Base-by-base conservation (phyloP, 2,797 vertebrate species). In the Urophycis tenuis region DNA sequence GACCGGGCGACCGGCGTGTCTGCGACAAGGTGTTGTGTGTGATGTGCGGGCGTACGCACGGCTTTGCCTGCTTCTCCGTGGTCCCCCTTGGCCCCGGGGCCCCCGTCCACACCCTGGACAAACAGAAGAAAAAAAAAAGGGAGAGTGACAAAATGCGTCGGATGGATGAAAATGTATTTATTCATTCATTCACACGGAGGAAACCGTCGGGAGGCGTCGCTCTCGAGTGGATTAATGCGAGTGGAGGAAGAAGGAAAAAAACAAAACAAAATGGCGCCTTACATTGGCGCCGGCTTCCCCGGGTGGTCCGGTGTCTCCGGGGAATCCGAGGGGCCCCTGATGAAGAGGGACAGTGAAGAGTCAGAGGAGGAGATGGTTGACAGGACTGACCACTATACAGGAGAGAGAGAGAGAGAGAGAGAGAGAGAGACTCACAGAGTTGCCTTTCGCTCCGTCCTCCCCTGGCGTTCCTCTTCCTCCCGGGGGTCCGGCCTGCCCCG, bases 381-480 rank as follows among this genome's bases (percentile, higher is more conserved):
- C 22, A 31, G 64, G 64, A 15, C 12, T 2, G 30, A 29, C 25
- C 14, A 29, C 31, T 10, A 69, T 15, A 69, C 30, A 69, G 9
- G 19, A 15, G 41, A 45, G 41, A 45, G 12, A 53, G 25, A 29
- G n/a, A 30, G 9, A 31, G n/a, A 31, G 64, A 69, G 9, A 12
- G 64, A 69, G 30, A 69, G 25, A 12, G 3, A 31, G 64, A 69
- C 95, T 94, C 79, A 98, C 96, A 81, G 90, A 72, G 72, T 86
- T 93, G 87, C 96, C 96, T 92, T 98, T 98, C 80, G 94, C 30
- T 77, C 96, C 96, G 3, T 98, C 96, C 49, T 98, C 96, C 79
- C 96, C 96, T 0, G 95, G 92, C 32, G 88, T 90, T 0, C 96
- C 96, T 89, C 95, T 95, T 75, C 93, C 83, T 77, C 96, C 96